Percentiles rank a stretch among this genome's conserved stretches.
phyloP scores from a whole-genome alignment of 1,140 invertebrate species.

The Pygmarrhopalites habei region DNA sequence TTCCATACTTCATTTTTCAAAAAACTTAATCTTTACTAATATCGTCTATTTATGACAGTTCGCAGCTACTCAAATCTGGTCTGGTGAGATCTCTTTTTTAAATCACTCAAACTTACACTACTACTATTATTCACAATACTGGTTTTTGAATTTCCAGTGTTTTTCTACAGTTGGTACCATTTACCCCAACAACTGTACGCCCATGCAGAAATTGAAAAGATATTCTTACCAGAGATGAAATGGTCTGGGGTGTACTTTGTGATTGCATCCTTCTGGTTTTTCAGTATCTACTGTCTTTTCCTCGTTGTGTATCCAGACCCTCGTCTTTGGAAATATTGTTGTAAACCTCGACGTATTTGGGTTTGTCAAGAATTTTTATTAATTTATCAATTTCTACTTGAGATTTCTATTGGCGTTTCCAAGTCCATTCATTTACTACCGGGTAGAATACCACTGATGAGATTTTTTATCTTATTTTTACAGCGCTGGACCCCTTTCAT shows the following conservation, averaged over 20 bases:
- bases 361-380: neutral
- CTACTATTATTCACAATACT: neutral
- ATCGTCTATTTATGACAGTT: no score
- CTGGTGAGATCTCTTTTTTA: no score
- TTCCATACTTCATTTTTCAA: neutral
- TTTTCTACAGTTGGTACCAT: neutral
- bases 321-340: neutral
- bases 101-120: no score
- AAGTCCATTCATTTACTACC: neutral
- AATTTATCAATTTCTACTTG: no score
- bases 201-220: neutral
- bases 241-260: neutral
- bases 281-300: neutral
- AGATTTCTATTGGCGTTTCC: neutral
- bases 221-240: neutral
- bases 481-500: constrained; percentile 1
- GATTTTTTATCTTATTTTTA: neutral
- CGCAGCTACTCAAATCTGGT: no score
- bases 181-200: neutral
- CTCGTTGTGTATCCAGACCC: constrained; percentile 5
- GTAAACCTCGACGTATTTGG: neutral
- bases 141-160: neutral
- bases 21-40: neutral
- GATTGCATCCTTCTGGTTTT: neutral
- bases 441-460: neutral